Percentiles rank a stretch among this genome's conserved stretches.
Conservation (phyloP, 2,888 invertebrate species). For the Meganola albula region DNA sequence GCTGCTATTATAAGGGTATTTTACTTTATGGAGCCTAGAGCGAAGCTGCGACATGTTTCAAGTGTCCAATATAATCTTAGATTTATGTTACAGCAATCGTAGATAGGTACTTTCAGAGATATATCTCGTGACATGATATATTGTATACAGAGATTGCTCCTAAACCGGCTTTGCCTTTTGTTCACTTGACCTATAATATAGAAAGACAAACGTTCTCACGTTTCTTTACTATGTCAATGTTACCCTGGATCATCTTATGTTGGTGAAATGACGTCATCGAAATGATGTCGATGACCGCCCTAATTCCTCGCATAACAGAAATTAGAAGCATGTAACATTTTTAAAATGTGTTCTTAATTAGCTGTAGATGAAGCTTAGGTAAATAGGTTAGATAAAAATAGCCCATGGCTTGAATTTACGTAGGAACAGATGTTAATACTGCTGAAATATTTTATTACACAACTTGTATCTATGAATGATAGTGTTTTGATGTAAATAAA, state of each 20-base stretch:
- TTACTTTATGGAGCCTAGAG: no score
- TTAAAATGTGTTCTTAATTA: conserved; percentile 44
- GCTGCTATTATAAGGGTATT: no score
- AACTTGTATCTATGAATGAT: no score
- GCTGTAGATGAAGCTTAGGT: conserved; percentile 30
- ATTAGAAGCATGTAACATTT: conserved; percentile 41
- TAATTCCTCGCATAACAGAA: conserved; percentile 34
- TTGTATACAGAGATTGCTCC: conserved; percentile 19
- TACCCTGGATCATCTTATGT: conserved; percentile 17
- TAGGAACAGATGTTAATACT: conserved; percentile 17
- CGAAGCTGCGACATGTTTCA: no score
- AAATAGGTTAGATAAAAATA: conserved; percentile 45
- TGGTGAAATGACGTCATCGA: conserved; percentile 21
- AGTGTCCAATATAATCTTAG: no score
- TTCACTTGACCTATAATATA: conserved; percentile 23
- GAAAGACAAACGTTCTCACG: conserved; percentile 19
- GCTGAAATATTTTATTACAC: conserved; percentile 14
- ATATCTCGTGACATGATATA: conserved; percentile 28
- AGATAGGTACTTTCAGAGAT: no score
- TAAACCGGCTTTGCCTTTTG: conserved; percentile 23
- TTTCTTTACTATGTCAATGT: conserved; percentile 23
- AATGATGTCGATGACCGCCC: conserved; percentile 44
- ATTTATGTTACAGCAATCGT: no score
- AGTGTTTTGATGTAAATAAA: no score
- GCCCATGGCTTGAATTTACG: conserved; percentile 22